A percentile compares a stretch with the other conserved stretches of the same genome.
These are phyloP conservation scores for Zaprionus gabonicus DNA, from an alignment of 1,140 invertebrate species.

Conservation along the genomic window DNA sequence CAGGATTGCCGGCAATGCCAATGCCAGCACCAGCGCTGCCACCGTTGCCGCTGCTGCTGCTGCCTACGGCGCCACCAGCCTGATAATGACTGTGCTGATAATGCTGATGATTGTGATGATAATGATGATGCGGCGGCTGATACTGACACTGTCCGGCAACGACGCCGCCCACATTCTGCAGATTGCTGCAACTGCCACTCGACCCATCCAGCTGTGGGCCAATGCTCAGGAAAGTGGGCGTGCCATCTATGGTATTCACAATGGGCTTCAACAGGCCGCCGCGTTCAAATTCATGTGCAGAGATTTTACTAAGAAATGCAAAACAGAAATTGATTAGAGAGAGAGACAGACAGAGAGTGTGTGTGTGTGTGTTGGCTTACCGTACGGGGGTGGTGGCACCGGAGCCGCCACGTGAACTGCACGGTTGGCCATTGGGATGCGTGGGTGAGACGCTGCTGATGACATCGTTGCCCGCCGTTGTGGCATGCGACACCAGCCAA, in stretches of 20 bases:
- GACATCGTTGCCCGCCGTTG: slow-evolving; percentile 86
- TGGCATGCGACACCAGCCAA: slow-evolving; percentile 95
- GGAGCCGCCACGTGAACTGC: slow-evolving; percentile 87
- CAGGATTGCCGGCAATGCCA: background rate
- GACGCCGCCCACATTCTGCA: slow-evolving; percentile 61
- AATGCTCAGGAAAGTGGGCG: slow-evolving; percentile 93
- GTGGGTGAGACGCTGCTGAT: slow-evolving; percentile 87
- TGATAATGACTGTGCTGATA: slow-evolving; percentile 69
- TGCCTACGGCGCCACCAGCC: slow-evolving; percentile 64
- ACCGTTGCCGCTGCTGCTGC: slow-evolving; percentile 48
- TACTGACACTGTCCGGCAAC: slow-evolving; percentile 67
- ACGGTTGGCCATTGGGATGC: slow-evolving; percentile 84
- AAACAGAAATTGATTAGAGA: background rate
- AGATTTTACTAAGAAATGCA: slow-evolving; percentile 90
- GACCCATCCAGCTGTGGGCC: slow-evolving; percentile 83
- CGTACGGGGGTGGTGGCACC: slow-evolving; percentile 95
- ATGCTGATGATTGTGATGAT: slow-evolving; percentile 54
- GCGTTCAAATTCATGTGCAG: slow-evolving; percentile 97
- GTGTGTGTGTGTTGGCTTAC: slow-evolving; percentile 73
- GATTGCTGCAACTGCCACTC: slow-evolving; percentile 61
- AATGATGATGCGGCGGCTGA: slow-evolving; percentile 61
- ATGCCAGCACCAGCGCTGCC: slow-evolving; percentile 1
- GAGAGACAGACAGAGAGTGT: background rate
- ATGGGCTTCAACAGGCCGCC: slow-evolving; percentile 96
- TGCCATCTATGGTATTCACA: slow-evolving; percentile 95